A percentile compares a stretch with the other conserved stretches of the same genome.
Conservation (phyloP, 2,888 invertebrate genomes). For the Strigamia crassipes region DNA sequence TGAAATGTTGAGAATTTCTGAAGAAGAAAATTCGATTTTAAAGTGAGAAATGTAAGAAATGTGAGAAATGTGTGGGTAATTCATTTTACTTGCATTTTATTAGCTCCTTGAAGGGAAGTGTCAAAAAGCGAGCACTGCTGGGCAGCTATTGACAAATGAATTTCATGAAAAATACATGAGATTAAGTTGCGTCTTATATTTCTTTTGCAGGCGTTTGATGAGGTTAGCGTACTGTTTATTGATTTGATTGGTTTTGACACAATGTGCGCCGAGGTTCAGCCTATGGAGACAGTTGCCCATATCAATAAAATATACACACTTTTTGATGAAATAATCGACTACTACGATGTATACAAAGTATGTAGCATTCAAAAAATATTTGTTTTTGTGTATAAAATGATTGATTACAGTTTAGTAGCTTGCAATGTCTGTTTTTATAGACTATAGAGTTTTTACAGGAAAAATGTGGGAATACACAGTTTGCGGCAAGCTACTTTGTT, state of each 20-base stretch:
- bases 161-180: background rate
- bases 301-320: slow-evolving; percentile 85
- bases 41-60: no score
- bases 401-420: no score
- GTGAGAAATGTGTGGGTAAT: background rate
- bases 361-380: slow-evolving; percentile 43
- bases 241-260: slow-evolving; percentile 70
- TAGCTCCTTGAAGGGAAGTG: no score
- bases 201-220: slow-evolving; percentile 70
- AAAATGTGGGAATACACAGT: no score
- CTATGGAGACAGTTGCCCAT: slow-evolving; percentile 79
- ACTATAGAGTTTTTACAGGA: no score
- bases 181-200: background rate
- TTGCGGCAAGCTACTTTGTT: no score
- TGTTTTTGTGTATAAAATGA: no score
- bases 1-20: no score
- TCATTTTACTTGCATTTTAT: background rate
- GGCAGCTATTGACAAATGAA: background rate
- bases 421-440: no score
- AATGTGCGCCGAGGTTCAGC: slow-evolving; percentile 63
- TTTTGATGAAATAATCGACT: slow-evolving; percentile 81
- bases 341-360: slow-evolving; percentile 86
- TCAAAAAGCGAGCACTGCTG: background rate
- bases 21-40: background rate
- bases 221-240: slow-evolving; percentile 79